Evolutionary conservation across 2,797 vertebrate genomes (phyloP).

Genomic region (Acestrorhynchus altus): DNA sequence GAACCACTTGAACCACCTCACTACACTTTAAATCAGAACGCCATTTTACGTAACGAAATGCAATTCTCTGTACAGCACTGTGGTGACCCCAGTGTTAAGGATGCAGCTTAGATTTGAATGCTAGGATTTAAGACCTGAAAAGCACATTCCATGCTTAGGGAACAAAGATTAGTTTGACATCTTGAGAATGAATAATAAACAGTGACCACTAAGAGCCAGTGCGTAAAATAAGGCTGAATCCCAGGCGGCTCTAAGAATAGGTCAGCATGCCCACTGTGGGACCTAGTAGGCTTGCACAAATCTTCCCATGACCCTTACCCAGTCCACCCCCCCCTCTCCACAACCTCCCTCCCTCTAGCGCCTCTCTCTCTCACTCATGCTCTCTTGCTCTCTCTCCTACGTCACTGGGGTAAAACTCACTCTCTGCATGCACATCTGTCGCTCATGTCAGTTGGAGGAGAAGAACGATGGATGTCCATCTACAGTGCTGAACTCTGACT

Average conservation of each 20-base stretch:
- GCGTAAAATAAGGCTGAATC: constrained; percentile 50
- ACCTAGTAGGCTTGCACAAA: constrained; percentile 67
- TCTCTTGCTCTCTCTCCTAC: constrained; percentile 59
- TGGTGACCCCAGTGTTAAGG: neutral
- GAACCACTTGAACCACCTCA: neutral
- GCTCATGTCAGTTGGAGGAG: neutral
- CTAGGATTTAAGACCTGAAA: neutral
- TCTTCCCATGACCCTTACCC: constrained; percentile 79
- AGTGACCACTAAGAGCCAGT: neutral
- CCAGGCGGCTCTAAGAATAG: constrained; percentile 55
- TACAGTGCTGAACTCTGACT: neutral
- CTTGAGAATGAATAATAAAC: constrained; percentile 4
- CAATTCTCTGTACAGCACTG: neutral
- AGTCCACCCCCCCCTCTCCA: constrained; percentile 12
- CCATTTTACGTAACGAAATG: neutral
- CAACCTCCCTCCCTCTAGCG: constrained; percentile 27
- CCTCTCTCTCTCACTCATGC: neutral
- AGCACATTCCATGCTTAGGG: neutral
- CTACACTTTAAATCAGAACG: neutral
- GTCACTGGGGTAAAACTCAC: constrained; percentile 67
- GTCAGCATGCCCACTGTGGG: constrained; percentile 67
- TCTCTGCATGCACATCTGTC: constrained; percentile 58
- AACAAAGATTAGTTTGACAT: constrained; percentile 8
- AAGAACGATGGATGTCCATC: constrained; percentile 45
- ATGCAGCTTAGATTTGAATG: neutral